A percentile compares a stretch with the other conserved stretches of the same genome.
Conservation (phyloP, 2,113 vertebrate species). For the Eira barbara region DNA sequence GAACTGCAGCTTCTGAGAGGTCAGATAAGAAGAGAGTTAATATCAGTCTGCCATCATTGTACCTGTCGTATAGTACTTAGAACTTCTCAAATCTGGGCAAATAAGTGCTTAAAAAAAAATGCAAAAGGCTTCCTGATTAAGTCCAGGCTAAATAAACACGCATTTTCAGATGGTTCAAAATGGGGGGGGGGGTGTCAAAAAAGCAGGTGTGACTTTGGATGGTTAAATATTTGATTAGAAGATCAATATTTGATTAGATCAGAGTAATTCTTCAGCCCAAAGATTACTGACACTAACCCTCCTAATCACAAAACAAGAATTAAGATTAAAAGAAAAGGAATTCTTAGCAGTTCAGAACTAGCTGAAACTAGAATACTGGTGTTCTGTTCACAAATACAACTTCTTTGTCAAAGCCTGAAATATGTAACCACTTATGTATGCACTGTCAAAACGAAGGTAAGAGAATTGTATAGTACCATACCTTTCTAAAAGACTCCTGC, state of each 20-base stretch:
- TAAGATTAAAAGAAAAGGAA: conserved; percentile 13
- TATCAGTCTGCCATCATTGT: not conserved
- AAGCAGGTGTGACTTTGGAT: not conserved
- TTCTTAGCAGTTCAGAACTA: not conserved
- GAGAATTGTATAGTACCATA: not conserved
- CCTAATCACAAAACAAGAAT: not conserved
- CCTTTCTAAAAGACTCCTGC: conserved; percentile 1
- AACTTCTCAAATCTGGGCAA: not conserved
- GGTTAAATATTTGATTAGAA: not conserved
- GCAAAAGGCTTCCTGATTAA: not conserved
- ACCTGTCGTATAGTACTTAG: not conserved
- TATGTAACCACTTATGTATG: not conserved
- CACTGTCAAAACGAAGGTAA: conserved; percentile 19
- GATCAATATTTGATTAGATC: not conserved
- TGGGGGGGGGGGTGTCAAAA: no score
- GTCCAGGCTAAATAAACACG: not conserved
- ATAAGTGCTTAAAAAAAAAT: not conserved
- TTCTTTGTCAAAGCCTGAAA: not conserved
- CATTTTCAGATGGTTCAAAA: conserved; percentile 16
- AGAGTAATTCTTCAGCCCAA: not conserved
- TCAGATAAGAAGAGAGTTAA: conserved; percentile 76
- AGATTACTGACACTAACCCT: not conserved
- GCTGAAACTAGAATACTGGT: not conserved
- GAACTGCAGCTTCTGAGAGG: conserved; percentile 92
- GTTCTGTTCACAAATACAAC: not conserved